phyloP scores from a whole-genome alignment of 2,797 vertebrate species.

The Capromys pilorides region DNA sequence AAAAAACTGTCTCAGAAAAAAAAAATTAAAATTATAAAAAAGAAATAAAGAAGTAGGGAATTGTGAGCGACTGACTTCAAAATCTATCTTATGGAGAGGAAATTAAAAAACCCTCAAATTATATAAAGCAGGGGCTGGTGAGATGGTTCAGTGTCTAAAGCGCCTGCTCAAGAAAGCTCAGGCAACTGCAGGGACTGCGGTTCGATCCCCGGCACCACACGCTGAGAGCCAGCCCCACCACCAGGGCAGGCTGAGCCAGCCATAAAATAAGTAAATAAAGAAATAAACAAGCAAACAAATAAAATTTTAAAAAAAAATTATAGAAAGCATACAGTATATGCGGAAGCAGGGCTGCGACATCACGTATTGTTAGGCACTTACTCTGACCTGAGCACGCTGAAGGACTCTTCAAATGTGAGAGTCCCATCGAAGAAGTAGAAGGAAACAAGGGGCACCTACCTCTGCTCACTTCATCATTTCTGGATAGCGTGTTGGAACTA shows the following conservation, averaged over 20 bases:
- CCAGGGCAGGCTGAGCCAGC: too few relatives aligned
- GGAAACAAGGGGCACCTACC: background rate
- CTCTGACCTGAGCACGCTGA: slow-evolving; percentile 8
- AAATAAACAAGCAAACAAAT: too few relatives aligned
- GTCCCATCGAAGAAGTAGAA: background rate
- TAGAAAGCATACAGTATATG: background rate
- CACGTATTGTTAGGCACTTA: background rate
- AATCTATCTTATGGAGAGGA: background rate
- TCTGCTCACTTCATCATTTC: background rate
- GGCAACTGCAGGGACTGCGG: too few relatives aligned
- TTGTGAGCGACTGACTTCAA: background rate
- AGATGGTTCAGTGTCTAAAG: too few relatives aligned
- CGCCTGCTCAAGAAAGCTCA: too few relatives aligned
- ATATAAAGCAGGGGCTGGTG: too few relatives aligned
- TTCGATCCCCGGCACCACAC: too few relatives aligned
- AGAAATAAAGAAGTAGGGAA: background rate
- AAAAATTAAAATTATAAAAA: background rate
- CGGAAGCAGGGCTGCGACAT: background rate
- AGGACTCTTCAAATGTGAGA: slow-evolving; percentile 47
- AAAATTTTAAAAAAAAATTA: too few relatives aligned
- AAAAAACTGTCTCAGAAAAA: background rate
- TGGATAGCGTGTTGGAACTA: background rate
- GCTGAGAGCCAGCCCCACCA: too few relatives aligned
- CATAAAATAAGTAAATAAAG: too few relatives aligned
- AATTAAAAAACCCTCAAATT: slow-evolving; percentile 31